These are phyloP conservation scores for Epinephelus cyanopodus DNA, from an alignment of 2,113 vertebrate genomes.

Conservation along the genomic window DNA sequence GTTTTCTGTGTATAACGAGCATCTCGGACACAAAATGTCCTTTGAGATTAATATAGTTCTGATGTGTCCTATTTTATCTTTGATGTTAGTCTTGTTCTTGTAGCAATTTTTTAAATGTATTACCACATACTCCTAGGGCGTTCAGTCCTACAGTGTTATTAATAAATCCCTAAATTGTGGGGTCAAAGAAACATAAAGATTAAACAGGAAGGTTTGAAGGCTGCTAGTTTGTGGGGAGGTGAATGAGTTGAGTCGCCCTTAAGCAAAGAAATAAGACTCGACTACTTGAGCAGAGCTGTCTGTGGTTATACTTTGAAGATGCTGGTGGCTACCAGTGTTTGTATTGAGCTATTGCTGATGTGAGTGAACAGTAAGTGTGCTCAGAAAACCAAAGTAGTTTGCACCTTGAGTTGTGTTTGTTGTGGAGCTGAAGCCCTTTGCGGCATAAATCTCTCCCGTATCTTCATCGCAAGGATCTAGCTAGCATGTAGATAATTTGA, in stretches of 20 bases:
- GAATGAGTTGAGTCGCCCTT: conserved; percentile 5
- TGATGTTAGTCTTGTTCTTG: not conserved
- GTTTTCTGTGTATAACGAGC: not conserved
- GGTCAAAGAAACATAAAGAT: not conserved
- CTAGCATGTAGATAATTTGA: conserved; percentile 32
- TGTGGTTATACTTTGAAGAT: not conserved
- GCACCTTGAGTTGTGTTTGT: not conserved
- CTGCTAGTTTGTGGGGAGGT: not conserved
- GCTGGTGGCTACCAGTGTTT: not conserved
- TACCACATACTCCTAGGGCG: not conserved
- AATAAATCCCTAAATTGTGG: not conserved
- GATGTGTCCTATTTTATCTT: not conserved
- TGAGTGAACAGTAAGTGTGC: no score
- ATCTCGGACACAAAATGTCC: not conserved
- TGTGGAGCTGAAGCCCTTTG: not conserved
- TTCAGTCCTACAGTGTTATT: not conserved
- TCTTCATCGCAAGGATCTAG: not conserved
- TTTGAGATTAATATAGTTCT: not conserved
- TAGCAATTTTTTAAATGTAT: not conserved
- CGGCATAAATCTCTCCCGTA: not conserved
- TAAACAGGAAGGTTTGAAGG: not conserved
- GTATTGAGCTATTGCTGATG: not conserved
- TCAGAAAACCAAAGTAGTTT: not conserved
- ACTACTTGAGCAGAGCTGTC: not conserved
- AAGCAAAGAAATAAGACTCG: conserved; percentile 1